Percentiles rank a stretch among this genome's conserved stretches.
phyloP scores from a whole-genome alignment of 2,888 invertebrate species.

The Microctonus aethiopoides region DNA sequence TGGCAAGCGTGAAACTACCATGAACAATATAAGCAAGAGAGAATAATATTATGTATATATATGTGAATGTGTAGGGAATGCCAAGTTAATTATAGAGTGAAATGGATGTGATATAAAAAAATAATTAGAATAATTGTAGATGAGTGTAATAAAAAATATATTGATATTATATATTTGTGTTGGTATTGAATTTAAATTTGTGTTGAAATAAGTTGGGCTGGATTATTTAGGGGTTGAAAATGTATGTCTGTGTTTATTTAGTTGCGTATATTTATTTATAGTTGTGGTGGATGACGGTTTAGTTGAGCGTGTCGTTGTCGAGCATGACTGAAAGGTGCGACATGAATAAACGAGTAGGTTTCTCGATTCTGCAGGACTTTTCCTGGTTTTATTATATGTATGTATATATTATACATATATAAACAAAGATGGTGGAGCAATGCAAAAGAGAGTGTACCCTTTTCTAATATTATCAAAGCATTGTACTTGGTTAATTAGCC shows the following conservation, averaged over 20 bases:
- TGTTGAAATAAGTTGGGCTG: too few species aligned
- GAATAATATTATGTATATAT: too few species aligned
- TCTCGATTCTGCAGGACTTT: conserved; percentile 52
- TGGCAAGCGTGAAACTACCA: conserved; percentile 47
- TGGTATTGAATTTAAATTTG: too few species aligned
- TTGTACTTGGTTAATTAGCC: conserved; percentile 65
- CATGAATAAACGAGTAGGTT: conserved; percentile 65
- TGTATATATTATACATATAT: conserved; percentile 31
- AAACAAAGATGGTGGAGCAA: conserved; percentile 5
- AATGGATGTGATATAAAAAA: too few species aligned
- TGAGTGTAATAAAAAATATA: too few species aligned
- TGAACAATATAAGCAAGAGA: conserved; percentile 20
- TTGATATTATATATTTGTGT: too few species aligned
- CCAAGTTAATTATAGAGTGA: too few species aligned
- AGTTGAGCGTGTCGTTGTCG: conserved; percentile 59
- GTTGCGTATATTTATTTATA: too few species aligned
- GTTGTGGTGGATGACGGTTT: conserved; percentile 55
- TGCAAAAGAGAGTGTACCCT: conserved; percentile 20
- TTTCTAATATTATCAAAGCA: conserved; percentile 66
- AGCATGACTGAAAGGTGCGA: conserved; percentile 61
- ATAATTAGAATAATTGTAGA: too few species aligned
- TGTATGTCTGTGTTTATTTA: too few species aligned
- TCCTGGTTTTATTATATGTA: conserved; percentile 33
- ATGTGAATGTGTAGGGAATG: too few species aligned
- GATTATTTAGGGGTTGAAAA: too few species aligned